Conservation (phyloP, 1,140 invertebrate genomes). For the Cylas formicarius region DNA sequence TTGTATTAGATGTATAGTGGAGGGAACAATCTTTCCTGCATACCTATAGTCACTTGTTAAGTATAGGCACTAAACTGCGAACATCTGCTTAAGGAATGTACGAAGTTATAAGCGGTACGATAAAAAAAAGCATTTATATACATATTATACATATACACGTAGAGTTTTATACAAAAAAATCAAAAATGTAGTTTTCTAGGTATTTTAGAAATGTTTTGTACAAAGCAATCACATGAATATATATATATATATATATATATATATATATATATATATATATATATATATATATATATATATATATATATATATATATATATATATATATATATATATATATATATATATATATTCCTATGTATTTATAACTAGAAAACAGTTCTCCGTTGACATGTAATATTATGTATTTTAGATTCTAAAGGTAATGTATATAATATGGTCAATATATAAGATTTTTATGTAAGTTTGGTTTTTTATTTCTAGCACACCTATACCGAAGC, state of each 20-base stretch:
- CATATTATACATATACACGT: constrained; percentile 33
- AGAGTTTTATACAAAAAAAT: constrained; percentile 41
- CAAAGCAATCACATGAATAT: constrained; percentile 33
- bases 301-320: constrained; percentile 12
- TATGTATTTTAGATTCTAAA: too few species aligned
- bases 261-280: constrained; percentile 12
- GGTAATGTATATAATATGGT: too few species aligned
- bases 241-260: constrained; percentile 11
- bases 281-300: constrained; percentile 12
- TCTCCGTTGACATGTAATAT: constrained; percentile 18
- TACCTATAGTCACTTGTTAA: too few species aligned
- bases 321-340: constrained; percentile 4
- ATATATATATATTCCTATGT: not conserved
- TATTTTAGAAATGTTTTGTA: constrained; percentile 43
- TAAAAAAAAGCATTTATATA: constrained; percentile 20
- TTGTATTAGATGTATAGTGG: too few species aligned
- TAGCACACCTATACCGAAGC: too few species aligned
- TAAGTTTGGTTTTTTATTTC: too few species aligned
- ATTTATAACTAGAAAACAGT: constrained; percentile 13
- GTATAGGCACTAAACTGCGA: constrained; percentile 16
- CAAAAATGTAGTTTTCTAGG: constrained; percentile 42
- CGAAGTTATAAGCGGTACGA: too few species aligned
- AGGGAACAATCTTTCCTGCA: too few species aligned
- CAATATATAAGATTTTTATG: too few species aligned
- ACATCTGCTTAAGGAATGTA: too few species aligned